These are phyloP conservation scores for Pachycephala philippinensis DNA, from an alignment of 2,113 vertebrate genomes.

Conservation along the genomic window DNA sequence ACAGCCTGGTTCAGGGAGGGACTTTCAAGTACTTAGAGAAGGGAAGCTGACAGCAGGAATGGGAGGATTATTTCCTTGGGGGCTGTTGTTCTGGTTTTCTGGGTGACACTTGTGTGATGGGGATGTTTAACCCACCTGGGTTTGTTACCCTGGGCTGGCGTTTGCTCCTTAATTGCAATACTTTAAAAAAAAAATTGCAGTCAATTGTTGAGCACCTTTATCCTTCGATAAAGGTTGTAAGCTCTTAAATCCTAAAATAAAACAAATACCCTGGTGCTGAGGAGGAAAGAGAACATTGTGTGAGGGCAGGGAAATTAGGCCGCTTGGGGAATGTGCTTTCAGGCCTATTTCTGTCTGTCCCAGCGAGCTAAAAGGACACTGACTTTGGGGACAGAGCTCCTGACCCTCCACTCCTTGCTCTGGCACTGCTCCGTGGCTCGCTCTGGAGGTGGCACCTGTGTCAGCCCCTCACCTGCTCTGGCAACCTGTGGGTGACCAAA, in stretches of 20 bases:
- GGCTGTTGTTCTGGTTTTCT: not conserved
- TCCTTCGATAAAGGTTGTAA: not conserved
- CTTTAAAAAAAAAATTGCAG: not conserved
- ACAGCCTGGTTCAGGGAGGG: not conserved
- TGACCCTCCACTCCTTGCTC: not conserved
- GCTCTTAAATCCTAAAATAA: slow-evolving; percentile 15
- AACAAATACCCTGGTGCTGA: not conserved
- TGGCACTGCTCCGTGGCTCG: not conserved
- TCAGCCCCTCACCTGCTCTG: not conserved
- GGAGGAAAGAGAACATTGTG: not conserved
- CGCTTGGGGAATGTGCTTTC: not conserved
- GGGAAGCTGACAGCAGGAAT: not conserved
- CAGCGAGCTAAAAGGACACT: not conserved
- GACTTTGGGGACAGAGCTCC: not conserved
- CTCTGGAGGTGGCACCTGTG: not conserved
- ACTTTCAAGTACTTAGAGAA: not conserved
- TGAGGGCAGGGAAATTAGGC: slow-evolving; percentile 1
- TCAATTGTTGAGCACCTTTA: not conserved
- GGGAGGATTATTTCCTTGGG: not conserved
- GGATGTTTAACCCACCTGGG: not conserved
- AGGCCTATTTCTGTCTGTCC: slow-evolving; percentile 24
- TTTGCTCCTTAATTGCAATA: not conserved
- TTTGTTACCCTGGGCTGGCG: not conserved
- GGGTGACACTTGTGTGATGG: not conserved
- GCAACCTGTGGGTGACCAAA: not conserved